Conservation (phyloP, 2,797 vertebrate genomes). For the Myotis myotis region DNA sequence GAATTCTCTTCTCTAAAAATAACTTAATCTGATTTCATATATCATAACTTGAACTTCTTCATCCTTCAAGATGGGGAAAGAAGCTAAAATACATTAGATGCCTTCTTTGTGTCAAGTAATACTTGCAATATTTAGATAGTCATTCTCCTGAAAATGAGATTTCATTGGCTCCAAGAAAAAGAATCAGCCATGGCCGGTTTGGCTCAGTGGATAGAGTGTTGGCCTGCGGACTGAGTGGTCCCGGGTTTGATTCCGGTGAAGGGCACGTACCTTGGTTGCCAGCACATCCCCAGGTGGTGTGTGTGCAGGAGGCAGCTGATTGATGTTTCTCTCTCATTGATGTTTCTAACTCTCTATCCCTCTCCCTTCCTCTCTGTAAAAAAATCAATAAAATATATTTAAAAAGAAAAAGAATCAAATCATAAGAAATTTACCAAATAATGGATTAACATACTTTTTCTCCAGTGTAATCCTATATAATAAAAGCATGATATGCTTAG, state of each 20-base stretch:
- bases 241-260: no score
- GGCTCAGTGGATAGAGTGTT: no score
- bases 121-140: neutral
- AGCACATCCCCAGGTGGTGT: no score
- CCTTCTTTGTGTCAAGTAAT: neutral
- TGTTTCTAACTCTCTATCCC: no score
- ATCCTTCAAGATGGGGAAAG: neutral
- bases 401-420: slow-evolving; percentile 18
- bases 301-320: no score
- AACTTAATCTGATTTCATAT: neutral
- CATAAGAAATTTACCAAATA: slow-evolving; percentile 13
- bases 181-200: neutral
- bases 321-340: no score
- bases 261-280: no score
- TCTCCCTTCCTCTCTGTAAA: no score
- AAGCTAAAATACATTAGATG: neutral
- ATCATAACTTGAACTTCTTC: neutral
- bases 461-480: neutral
- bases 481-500: no score
- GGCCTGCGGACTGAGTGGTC: no score
- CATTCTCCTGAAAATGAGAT: slow-evolving; percentile 5
- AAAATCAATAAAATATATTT: no score
- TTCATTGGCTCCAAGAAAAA: slow-evolving; percentile 46
- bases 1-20: slow-evolving; percentile 23
- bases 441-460: slow-evolving; percentile 14